Evolutionary conservation across 2,113 vertebrate genomes (phyloP).

Genomic region (Lophotis ruficrista): DNA sequence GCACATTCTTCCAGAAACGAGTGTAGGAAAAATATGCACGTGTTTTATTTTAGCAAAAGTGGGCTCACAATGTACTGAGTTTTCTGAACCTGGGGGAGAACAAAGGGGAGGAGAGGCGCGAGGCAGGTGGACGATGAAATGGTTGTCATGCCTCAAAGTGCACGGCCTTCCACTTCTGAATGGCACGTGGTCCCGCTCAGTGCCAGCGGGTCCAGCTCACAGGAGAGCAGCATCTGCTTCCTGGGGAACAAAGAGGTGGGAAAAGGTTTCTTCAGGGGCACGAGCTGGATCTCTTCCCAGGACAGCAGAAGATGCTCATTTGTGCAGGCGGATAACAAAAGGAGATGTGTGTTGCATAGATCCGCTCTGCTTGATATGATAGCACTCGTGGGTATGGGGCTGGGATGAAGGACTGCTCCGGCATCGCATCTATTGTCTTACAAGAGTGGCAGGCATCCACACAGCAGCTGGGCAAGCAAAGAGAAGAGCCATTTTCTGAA

Average conservation of each 20-base stretch:
- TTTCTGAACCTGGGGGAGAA: neutral
- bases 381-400: neutral
- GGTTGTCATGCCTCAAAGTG: neutral
- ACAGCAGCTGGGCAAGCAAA: neutral
- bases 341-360: fast-evolving
- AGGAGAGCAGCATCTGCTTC: neutral
- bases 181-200: fast-evolving
- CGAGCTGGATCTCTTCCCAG: neutral
- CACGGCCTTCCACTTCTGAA: too few relatives aligned
- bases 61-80: neutral
- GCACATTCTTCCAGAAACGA: neutral
- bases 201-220: fast-evolving
- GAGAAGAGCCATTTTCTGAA: neutral
- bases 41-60: neutral
- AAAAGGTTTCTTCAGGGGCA: neutral
- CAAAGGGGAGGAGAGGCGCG: neutral
- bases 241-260: neutral
- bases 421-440: neutral
- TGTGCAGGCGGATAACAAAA: neutral
- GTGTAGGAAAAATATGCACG: fast-evolving
- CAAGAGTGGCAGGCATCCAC: neutral
- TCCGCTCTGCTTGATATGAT: neutral
- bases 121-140: neutral
- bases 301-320: fast-evolving
- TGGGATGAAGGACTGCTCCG: neutral